phyloP scores from a whole-genome alignment of 1,140 invertebrate species.

The Hycleus cichorii region DNA sequence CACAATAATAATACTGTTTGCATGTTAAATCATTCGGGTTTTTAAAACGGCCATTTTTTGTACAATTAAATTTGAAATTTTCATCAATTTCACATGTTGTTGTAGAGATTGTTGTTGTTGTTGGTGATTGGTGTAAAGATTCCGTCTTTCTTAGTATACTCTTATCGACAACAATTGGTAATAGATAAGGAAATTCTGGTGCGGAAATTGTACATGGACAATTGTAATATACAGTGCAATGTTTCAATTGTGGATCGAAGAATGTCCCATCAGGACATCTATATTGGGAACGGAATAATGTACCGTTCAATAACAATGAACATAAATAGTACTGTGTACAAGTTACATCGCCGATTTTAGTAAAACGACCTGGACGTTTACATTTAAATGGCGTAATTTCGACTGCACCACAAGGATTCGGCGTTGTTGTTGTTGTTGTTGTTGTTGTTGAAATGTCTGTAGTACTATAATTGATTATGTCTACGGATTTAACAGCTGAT shows the following conservation, averaged over 20 bases:
- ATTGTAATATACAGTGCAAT: neutral
- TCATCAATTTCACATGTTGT: too few species aligned
- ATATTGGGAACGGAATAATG: conserved; percentile 1
- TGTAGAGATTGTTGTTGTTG: too few species aligned
- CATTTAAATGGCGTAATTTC: neutral
- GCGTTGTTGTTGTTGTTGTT: too few species aligned
- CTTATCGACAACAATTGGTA: neutral
- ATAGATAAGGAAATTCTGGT: neutral
- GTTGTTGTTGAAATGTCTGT: too few species aligned
- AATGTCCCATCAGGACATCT: neutral
- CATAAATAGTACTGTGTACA: conserved; percentile 9
- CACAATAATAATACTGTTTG: conserved; percentile 8
- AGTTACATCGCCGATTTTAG: neutral
- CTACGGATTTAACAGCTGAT: neutral
- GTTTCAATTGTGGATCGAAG: conserved; percentile 2
- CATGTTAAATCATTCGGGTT: conserved; percentile 1
- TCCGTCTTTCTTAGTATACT: neutral
- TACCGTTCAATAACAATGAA: neutral
- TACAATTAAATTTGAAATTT: conserved; percentile 1
- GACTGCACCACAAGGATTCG: neutral
- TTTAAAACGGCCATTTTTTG: conserved; percentile 6
- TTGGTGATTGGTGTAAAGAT: too few species aligned
- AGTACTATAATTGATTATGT: neutral
- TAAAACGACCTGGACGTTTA: conserved; percentile 4
- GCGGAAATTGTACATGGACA: neutral